phyloP scores from a whole-genome alignment of 2,113 vertebrate species.

The Gymnogyps californianus region DNA sequence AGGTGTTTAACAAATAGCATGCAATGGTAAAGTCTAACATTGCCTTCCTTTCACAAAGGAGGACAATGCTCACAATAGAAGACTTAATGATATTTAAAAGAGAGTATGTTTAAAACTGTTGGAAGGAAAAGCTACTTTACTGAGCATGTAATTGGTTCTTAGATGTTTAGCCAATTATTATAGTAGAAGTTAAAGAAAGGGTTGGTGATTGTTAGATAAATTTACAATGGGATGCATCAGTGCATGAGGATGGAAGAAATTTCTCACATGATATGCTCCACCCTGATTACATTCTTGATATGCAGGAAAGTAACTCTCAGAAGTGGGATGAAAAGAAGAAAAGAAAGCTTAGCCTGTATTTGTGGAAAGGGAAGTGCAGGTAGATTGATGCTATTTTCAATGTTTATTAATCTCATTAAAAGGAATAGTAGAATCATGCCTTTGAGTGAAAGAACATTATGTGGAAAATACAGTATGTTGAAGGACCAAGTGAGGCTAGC shows the following conservation, averaged over 20 bases:
- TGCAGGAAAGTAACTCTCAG: not conserved
- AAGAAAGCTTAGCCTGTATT: not conserved
- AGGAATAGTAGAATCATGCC: not conserved
- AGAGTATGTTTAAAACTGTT: not conserved
- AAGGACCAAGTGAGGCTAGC: not conserved
- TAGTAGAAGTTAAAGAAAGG: not conserved
- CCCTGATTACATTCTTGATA: not conserved
- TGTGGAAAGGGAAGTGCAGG: not conserved
- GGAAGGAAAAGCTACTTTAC: not conserved
- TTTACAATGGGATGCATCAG: not conserved
- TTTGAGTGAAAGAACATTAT: not conserved
- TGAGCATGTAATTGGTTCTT: not conserved
- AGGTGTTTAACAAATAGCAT: not conserved
- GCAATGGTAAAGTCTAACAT: not conserved
- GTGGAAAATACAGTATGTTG: not conserved
- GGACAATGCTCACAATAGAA: not conserved
- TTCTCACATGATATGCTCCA: not conserved
- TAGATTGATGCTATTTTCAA: not conserved
- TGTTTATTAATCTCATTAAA: not conserved
- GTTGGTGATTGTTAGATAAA: not conserved
- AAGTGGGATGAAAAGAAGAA: not conserved
- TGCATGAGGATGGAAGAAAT: not conserved
- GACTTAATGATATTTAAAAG: not conserved
- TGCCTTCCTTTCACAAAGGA: not conserved
- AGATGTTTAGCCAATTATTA: not conserved